Evolutionary conservation across 2,797 vertebrate genomes (phyloP), one percentile per base, ranked within the genome.

Genomic region (Parotocinclus haroldoi): DNA sequence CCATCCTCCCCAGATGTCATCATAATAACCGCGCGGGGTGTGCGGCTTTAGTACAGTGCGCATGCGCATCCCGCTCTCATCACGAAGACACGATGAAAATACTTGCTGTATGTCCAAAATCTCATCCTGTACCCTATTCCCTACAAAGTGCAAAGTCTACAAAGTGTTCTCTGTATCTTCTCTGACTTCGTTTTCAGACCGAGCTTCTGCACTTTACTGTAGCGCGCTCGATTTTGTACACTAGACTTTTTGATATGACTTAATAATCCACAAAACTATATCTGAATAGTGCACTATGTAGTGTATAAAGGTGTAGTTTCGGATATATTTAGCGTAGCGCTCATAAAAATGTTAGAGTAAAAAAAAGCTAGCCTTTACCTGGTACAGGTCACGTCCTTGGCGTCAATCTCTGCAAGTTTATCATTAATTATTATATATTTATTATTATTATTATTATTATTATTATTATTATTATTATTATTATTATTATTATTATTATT

Each of bases 1-100:
- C 70, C 80, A 77, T 63, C 84, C 76, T 68, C 53, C 57, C 77
- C 77, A 8, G 72, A 74, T 81, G 77, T 85, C 76, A 83, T 63
- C 76, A 82, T 63, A 75, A 67, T 63, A 63, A 36, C 57, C 68
- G 68, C 73, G 80, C 70, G 73, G 73, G 78, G 80, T 76, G 80
- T 69, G 72, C 71, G 70, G 76, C 66, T 72, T 74, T 18, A 72
- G 36, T 73, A 74, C 67, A 80, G 78, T 81, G 84, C 85, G 85
- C 80, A 87, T 79, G 85, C 83, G 84, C 86, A 42, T 18, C 36
- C n/a, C 4, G 54, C 12, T 13, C 9, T 80, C 68, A 73, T 12
- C 65, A 56, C 52, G 19, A 17, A 62, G 10, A 51, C 48, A 56
- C n/a, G 14, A 54, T 9, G 69, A 60, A 65, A 80, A 80, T 2